Conservation (phyloP, 2,888 invertebrate genomes). For the Hemistola chrysoprasaria region DNA sequence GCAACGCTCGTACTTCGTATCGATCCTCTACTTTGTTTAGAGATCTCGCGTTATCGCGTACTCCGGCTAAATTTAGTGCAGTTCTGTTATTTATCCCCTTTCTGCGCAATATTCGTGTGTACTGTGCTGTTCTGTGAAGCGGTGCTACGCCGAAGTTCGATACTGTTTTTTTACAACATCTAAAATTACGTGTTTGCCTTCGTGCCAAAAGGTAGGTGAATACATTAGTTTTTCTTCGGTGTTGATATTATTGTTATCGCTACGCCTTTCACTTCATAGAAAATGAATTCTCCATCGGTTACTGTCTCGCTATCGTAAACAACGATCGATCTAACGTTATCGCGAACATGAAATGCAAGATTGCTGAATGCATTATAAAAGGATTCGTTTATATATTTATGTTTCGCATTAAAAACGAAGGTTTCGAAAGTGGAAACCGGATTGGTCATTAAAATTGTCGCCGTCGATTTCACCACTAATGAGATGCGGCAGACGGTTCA, state of each 20-base stretch:
- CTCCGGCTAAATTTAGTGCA: conserved; percentile 69
- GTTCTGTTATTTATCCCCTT: conserved; percentile 43
- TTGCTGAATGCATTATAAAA: conserved; percentile 19
- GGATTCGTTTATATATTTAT: conserved; percentile 13
- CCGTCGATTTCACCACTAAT: conserved; percentile 56
- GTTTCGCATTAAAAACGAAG: conserved; percentile 32
- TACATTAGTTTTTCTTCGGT: conserved; percentile 45
- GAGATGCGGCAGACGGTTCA: conserved; percentile 45
- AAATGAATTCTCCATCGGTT: conserved; percentile 4
- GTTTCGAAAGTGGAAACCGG: conserved; percentile 45
- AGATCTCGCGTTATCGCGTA: conserved; percentile 56
- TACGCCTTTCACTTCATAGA: conserved; percentile 20
- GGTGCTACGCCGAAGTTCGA: conserved; percentile 40
- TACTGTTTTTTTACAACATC: conserved; percentile 54
- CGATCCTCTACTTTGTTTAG: conserved; percentile 42
- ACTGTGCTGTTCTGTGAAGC: conserved; percentile 57
- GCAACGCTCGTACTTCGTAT: conserved; percentile 45
- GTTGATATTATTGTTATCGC: conserved; percentile 37
- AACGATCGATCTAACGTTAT: conserved; percentile 21
- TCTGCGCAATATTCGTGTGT: conserved; percentile 59
- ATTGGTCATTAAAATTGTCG: conserved; percentile 47
- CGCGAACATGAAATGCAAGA: conserved; percentile 12
- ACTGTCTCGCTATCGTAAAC: conserved; percentile 4
- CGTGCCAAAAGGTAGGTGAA: conserved; percentile 66
- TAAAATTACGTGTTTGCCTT: conserved; percentile 64